These are phyloP conservation scores for Pantala flavescens DNA, from an alignment of 1,140 invertebrate species.

Conservation along the genomic window DNA sequence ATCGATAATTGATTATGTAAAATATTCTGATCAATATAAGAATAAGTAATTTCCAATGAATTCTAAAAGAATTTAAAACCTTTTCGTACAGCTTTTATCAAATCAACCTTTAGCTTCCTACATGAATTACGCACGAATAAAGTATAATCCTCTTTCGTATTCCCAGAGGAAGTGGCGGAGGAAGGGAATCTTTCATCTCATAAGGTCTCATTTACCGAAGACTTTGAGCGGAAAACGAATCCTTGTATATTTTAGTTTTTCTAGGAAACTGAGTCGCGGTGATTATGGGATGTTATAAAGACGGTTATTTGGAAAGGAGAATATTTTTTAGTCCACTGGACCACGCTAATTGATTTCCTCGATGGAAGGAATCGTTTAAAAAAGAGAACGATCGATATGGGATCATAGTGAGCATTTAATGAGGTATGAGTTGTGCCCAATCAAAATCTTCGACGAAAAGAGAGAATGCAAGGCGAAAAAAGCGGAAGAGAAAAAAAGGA, in stretches of 20 bases:
- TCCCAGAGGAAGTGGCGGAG: not conserved
- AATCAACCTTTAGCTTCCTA: too few relatives aligned
- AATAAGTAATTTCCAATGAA: too few relatives aligned
- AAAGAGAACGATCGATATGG: not conserved
- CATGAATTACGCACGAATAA: too few relatives aligned
- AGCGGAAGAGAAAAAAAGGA: not conserved
- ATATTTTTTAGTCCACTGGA: not conserved
- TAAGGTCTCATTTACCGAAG: not conserved
- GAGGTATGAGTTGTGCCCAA: not conserved
- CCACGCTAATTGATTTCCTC: slow-evolving; percentile 8
- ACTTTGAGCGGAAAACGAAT: not conserved
- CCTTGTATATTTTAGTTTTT: not conserved
- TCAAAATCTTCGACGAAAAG: not conserved
- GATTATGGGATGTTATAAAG: not conserved
- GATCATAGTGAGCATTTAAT: not conserved
- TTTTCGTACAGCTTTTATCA: too few relatives aligned
- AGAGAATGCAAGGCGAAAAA: not conserved
- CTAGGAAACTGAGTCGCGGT: not conserved
- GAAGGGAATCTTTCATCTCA: not conserved
- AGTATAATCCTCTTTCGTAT: too few relatives aligned
- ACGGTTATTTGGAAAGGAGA: not conserved
- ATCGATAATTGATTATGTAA: too few relatives aligned
- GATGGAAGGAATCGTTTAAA: not conserved
- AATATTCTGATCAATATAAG: too few relatives aligned
- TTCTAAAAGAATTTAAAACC: too few relatives aligned